A percentile compares a stretch with the other conserved stretches of the same genome.
Conservation (phyloP, 2,797 vertebrate genomes). For the Dicrostonyx torquatus region DNA sequence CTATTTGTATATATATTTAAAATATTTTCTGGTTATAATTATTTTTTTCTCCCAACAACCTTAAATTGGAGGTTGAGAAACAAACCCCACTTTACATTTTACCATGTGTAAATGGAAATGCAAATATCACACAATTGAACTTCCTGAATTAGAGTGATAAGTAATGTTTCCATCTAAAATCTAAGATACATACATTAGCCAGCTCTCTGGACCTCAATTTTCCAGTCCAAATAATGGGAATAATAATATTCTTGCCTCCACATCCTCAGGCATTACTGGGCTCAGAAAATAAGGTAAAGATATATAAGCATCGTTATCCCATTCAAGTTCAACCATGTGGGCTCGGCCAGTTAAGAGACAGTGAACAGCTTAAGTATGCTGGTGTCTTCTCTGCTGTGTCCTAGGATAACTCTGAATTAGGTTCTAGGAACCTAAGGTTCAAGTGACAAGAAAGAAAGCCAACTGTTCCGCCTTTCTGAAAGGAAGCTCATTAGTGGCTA, state of each 20-base stretch:
- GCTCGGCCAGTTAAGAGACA: not conserved
- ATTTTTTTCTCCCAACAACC: not conserved
- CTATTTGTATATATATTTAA: constrained; percentile 10
- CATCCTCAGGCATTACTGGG: not conserved
- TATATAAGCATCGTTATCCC: not conserved
- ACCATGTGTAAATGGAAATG: not conserved
- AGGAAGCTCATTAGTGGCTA: not conserved
- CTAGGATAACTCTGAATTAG: not conserved
- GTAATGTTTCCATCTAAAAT: not conserved
- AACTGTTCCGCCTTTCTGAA: not conserved
- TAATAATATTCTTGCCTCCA: not conserved
- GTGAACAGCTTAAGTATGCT: not conserved
- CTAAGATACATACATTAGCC: not conserved
- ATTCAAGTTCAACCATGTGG: not conserved
- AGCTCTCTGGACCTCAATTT: constrained; percentile 6
- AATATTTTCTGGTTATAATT: not conserved
- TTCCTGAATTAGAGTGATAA: constrained; percentile 28
- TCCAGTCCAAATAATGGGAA: not conserved
- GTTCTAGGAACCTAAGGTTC: not conserved
- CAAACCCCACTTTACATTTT: constrained; percentile 36
- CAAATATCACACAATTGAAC: not conserved
- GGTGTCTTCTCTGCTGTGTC: not conserved
- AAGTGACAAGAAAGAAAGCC: not conserved
- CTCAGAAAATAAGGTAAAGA: constrained; percentile 44
- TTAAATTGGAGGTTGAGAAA: constrained; percentile 29